These are phyloP conservation scores for Lagria hirta DNA, from an alignment of 2,888 invertebrate species.

Conservation along the genomic window DNA sequence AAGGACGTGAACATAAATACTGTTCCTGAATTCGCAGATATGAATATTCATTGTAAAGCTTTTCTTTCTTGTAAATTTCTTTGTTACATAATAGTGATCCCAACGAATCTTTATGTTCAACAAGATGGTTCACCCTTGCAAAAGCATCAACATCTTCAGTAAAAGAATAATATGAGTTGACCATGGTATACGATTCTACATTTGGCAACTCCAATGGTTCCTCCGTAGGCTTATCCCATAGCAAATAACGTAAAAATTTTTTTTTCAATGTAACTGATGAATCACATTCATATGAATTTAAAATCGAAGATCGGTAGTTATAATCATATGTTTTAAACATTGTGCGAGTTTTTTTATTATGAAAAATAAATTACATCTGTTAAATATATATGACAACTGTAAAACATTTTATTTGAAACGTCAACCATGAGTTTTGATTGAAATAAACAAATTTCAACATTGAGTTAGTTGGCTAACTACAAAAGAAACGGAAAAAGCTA, in stretches of 20 bases:
- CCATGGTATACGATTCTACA: constrained; percentile 47
- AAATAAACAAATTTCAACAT: too few species aligned
- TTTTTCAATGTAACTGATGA: constrained; percentile 45
- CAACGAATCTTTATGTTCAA: constrained; percentile 31
- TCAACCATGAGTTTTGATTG: too few species aligned
- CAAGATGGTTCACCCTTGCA: constrained; percentile 46
- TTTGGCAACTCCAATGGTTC: constrained; percentile 17
- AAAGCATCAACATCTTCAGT: constrained; percentile 54
- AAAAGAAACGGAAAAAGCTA: too few species aligned
- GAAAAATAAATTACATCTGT: too few species aligned
- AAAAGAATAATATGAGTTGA: constrained; percentile 53
- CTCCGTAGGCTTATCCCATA: constrained; percentile 36
- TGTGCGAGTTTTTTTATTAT: too few species aligned
- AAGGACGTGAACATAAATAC: constrained; percentile 57
- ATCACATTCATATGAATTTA: too few species aligned
- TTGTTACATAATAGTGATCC: constrained; percentile 15
- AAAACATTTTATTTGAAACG: too few species aligned
- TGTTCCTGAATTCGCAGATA: constrained; percentile 58
- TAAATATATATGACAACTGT: too few species aligned
- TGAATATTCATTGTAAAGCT: constrained; percentile 49
- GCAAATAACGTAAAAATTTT: constrained; percentile 31
- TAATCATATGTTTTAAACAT: too few species aligned
- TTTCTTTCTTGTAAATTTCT: constrained; percentile 10
- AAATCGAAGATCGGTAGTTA: too few species aligned
- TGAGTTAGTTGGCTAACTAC: too few species aligned